Evolutionary conservation across 2,797 vertebrate genomes (phyloP).

Genomic region (Lithobates sylvaticus): DNA sequence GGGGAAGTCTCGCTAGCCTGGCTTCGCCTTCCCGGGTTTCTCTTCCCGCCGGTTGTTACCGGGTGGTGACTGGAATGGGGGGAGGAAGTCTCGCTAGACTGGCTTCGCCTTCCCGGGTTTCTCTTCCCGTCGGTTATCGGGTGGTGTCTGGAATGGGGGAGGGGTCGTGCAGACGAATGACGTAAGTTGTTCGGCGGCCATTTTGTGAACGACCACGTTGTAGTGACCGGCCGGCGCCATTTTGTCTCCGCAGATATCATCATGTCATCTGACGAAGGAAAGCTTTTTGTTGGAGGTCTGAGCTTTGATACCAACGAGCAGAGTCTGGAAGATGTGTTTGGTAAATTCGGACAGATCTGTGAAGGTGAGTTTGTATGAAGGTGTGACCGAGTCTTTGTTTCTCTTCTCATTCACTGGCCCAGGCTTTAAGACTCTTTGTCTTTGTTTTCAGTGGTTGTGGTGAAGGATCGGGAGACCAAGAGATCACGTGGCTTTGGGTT

Average conservation of each 20-base stretch:
- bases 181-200: not conserved
- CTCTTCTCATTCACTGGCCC: no score
- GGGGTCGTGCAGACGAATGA: not conserved
- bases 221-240: not conserved
- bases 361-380: slow-evolving; percentile 79
- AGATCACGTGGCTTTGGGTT: slow-evolving; percentile 85
- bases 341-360: slow-evolving; percentile 90
- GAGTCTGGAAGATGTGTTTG: slow-evolving; percentile 89
- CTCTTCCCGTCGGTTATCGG: no score
- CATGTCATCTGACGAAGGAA: slow-evolving; percentile 92
- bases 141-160: not conserved
- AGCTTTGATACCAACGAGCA: slow-evolving; percentile 96
- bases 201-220: not conserved
- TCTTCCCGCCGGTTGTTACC: no score
- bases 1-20: no score
- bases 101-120: no score
- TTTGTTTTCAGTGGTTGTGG: slow-evolving; percentile 79
- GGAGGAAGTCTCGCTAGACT: no score
- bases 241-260: not conserved
- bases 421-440: not conserved
- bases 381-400: not conserved
- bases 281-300: slow-evolving; percentile 93
- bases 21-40: no score
- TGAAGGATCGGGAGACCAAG: slow-evolving; percentile 83
- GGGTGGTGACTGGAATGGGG: no score